phyloP scores from a whole-genome alignment of 1,140 invertebrate species.

The Gryllus bimaculatus region DNA sequence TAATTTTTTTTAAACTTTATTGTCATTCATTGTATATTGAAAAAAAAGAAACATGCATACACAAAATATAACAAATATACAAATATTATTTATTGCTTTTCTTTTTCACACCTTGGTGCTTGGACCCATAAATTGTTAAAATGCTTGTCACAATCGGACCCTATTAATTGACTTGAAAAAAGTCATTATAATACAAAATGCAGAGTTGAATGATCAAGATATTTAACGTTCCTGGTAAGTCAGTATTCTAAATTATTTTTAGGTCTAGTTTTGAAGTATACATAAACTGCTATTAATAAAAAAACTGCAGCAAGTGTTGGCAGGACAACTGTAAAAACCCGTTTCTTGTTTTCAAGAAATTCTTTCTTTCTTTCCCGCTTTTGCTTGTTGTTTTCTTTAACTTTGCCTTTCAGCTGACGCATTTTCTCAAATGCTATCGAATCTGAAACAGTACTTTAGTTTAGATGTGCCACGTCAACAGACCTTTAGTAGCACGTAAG shows the following conservation, averaged over 20 bases:
- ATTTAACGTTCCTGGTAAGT: background rate
- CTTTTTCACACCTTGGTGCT: background rate
- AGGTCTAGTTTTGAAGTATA: slow-evolving; percentile 68
- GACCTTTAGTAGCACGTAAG: too few relatives aligned
- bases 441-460: slow-evolving; percentile 11
- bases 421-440: slow-evolving; percentile 35
- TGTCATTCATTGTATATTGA: slow-evolving; percentile 1
- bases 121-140: background rate
- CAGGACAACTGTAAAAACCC: slow-evolving; percentile 62
- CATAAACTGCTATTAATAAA: slow-evolving; percentile 61
- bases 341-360: slow-evolving; percentile 64
- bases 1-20: background rate
- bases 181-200: slow-evolving; percentile 1
- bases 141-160: background rate
- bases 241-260: slow-evolving; percentile 34
- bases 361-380: slow-evolving; percentile 73
- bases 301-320: slow-evolving; percentile 58
- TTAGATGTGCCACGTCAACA: background rate
- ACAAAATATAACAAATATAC: slow-evolving; percentile 1
- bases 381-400: slow-evolving; percentile 73
- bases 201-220: background rate
- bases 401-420: slow-evolving; percentile 68
- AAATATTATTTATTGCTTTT: background rate
- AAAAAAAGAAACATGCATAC: background rate
- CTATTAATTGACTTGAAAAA: slow-evolving; percentile 7